Conservation (phyloP, 2,888 invertebrate species). For the Cephus rjabovi region DNA sequence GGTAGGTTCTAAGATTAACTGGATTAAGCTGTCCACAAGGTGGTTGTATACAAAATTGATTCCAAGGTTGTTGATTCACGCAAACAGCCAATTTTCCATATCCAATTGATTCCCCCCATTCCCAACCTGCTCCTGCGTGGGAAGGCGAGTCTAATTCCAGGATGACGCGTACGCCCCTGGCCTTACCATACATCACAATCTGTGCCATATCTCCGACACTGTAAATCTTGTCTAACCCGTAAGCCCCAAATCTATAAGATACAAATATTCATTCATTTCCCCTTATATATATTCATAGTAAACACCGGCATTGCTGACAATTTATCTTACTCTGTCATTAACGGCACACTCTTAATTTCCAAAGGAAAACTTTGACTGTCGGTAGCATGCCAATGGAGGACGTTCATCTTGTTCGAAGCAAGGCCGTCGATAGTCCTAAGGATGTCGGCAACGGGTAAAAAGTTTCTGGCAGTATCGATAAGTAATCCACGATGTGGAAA, state of each 20-base stretch:
- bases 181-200: conserved; percentile 81
- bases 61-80: conserved; percentile 77
- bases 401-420: conserved; percentile 90
- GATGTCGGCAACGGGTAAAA: conserved; percentile 77
- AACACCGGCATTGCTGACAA: not conserved
- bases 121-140: conserved; percentile 85
- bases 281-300: not conserved
- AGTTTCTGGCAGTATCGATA: conserved; percentile 91
- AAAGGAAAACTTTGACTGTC: conserved; percentile 95
- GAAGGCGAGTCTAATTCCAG: conserved; percentile 92
- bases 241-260: conserved; percentile 77
- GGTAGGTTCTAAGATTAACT: conserved; percentile 77
- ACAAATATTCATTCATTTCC: not conserved
- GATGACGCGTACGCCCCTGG: conserved; percentile 85
- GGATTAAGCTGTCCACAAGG: conserved; percentile 90
- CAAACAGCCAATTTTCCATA: conserved; percentile 77
- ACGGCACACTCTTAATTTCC: conserved; percentile 79
- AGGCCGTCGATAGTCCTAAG: conserved; percentile 84
- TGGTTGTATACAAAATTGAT: conserved; percentile 80
- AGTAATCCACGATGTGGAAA: conserved; percentile 89
- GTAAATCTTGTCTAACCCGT: conserved; percentile 78
- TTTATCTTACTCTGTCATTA: conserved; percentile 67
- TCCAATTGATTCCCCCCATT: conserved; percentile 76
- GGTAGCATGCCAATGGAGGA: conserved; percentile 92
- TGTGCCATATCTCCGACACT: conserved; percentile 73